Conservation (phyloP, 2,797 vertebrate genomes). For the Sebastes diaconus region DNA sequence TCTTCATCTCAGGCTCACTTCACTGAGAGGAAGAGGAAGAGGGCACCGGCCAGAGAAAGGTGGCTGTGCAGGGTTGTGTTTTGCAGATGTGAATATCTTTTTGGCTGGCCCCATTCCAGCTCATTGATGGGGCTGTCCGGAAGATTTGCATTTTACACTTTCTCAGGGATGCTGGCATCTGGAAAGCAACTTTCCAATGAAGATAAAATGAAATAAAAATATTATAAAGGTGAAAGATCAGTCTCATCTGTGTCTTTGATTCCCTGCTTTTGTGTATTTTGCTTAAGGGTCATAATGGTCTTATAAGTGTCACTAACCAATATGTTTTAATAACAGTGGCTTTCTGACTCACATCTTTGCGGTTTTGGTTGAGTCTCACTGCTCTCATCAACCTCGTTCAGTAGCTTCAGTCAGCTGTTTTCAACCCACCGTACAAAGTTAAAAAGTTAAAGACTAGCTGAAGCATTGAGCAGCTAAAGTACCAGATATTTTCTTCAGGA, state of each 20-base stretch:
- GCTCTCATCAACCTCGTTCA: not conserved
- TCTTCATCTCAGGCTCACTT: slow-evolving; percentile 34
- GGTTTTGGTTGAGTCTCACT: not conserved
- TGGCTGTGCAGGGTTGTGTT: slow-evolving; percentile 42
- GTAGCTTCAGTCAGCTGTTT: not conserved
- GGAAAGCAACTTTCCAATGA: slow-evolving; percentile 78
- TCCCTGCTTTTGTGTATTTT: not conserved
- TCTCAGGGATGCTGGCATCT: slow-evolving; percentile 88
- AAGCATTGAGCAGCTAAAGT: not conserved
- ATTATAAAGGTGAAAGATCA: slow-evolving; percentile 42
- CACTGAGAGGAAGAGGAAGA: not conserved
- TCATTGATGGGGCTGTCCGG: slow-evolving; percentile 59
- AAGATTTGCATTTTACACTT: slow-evolving; percentile 74
- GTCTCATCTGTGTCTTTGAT: not conserved
- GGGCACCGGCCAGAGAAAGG: not conserved
- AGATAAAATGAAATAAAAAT: slow-evolving; percentile 70
- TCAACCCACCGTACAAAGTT: not conserved
- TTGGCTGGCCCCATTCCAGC: slow-evolving; percentile 47
- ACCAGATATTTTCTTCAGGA: not conserved
- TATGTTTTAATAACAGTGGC: not conserved
- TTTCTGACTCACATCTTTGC: not conserved
- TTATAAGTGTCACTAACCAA: not conserved
- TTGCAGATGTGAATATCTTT: slow-evolving; percentile 55
- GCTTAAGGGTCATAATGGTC: not conserved
- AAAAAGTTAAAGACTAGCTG: not conserved